Conservation (phyloP, 1,140 invertebrate genomes). For the Papilio xuthus region DNA sequence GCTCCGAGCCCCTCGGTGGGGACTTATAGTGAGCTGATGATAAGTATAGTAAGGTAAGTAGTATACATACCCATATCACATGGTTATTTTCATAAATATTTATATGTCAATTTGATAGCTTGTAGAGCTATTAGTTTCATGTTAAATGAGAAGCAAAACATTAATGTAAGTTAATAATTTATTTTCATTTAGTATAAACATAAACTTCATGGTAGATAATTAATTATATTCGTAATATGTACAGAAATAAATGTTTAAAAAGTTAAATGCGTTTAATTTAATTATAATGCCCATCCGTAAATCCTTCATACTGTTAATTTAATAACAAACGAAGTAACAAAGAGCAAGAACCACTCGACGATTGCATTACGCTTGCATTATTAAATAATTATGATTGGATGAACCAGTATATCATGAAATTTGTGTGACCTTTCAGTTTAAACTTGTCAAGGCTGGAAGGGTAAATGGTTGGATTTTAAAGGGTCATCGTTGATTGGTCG, state of each 20-base stretch:
- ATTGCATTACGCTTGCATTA: constrained; percentile 52
- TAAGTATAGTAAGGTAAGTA: too few relatives aligned
- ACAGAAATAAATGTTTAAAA: constrained; percentile 26
- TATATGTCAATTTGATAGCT: neutral
- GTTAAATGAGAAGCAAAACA: neutral
- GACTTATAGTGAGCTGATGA: too few relatives aligned
- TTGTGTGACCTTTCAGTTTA: constrained; percentile 32
- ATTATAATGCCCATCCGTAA: constrained; percentile 6
- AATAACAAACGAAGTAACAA: constrained; percentile 19
- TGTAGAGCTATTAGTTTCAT: neutral
- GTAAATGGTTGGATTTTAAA: constrained; percentile 43
- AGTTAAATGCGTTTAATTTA: constrained; percentile 29
- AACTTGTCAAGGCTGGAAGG: constrained; percentile 38
- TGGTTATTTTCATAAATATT: too few relatives aligned
- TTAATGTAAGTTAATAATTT: constrained; percentile 14
- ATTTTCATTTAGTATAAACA: neutral
- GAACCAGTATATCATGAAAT: constrained; percentile 47
- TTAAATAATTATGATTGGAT: constrained; percentile 57
- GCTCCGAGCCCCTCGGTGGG: too few relatives aligned
- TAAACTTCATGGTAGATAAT: neutral
- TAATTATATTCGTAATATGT: neutral
- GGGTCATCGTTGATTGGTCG: constrained; percentile 57
- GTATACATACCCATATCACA: too few relatives aligned
- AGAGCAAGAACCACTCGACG: constrained; percentile 30
- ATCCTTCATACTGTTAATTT: constrained; percentile 31